Evolutionary conservation across 2,888 invertebrate species (phyloP), one percentile per base, ranked within the genome.

Genomic region (Eupithecia abbreviata): DNA sequence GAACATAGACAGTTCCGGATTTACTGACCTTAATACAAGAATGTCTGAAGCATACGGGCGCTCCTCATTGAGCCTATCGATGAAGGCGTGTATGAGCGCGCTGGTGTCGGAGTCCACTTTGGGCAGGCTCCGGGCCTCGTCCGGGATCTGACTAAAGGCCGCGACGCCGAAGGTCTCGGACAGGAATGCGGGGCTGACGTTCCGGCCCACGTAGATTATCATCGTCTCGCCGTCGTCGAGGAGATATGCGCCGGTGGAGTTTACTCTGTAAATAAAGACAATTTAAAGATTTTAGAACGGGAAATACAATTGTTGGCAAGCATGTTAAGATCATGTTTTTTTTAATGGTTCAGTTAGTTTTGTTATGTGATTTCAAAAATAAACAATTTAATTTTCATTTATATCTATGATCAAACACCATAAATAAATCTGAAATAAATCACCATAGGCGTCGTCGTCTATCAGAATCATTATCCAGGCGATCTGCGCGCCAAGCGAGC

Each of bases 211-310:
- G 90, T 98, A 98, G 72, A 99, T 90, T 71, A 97, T 96, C 93
- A 99, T 97, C 78, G 95, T 95, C 75, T 97, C 97, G 12, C 98
- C 98, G 82, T 97, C 96, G 91, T 99, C 99, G 90, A 99, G 93
- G 4, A 99, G 95, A 91, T 99, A 99, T 12, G 98, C 98, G 49
- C 99, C 99, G 78, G 96, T 96, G 0, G 96, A 95, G 88, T 97
- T 97, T 73, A 98, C 96, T 95, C 95, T 95, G 89, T 0, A 71
- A 76, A 42, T 12, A 13, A 66, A 3, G 7, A 42, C 10, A 66
- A 66, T 42, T 62, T 30, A 62, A 18, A 62, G 30, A 30, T 18
- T 58, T 18, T 9, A 58, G 9, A 9, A 3, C 0, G 18, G 18
- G 58, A 30, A 58, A 58, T 4, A 58, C n/a, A 30, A 58, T 3